Evolutionary conservation across 2,113 vertebrate species (phyloP).

Genomic region (Baryphthengus martii): DNA sequence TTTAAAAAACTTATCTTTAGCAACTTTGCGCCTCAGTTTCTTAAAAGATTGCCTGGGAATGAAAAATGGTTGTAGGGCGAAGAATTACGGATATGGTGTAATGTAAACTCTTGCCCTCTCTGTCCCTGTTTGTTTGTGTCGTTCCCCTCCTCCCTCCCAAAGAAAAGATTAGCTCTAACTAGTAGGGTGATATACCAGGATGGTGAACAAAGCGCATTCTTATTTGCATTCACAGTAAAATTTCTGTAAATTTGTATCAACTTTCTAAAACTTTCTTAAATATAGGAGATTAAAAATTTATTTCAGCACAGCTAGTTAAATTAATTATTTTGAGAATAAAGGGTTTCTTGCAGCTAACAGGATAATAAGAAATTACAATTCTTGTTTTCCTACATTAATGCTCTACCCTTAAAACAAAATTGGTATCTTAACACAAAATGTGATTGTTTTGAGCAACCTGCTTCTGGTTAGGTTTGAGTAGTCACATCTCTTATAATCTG

Average conservation of each 20-base stretch:
- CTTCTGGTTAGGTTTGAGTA: neutral
- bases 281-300: neutral
- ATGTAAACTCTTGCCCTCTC: neutral
- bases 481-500: neutral
- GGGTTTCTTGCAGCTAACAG: neutral
- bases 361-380: neutral
- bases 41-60: neutral
- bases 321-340: neutral
- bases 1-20: neutral
- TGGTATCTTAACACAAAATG: neutral
- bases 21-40: neutral
- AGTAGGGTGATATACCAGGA: neutral
- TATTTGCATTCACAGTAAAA: neutral
- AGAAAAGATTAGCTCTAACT: neutral
- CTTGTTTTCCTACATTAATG: neutral
- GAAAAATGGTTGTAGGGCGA: neutral
- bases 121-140: accelerated
- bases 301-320: neutral
- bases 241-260: neutral
- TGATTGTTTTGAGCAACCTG: neutral
- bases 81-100: accelerated
- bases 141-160: neutral
- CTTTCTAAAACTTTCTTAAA: neutral
- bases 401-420: neutral
- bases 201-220: neutral